Base-by-base conservation (phyloP, 2,797 vertebrate species). In the Carapus acus region DNA sequence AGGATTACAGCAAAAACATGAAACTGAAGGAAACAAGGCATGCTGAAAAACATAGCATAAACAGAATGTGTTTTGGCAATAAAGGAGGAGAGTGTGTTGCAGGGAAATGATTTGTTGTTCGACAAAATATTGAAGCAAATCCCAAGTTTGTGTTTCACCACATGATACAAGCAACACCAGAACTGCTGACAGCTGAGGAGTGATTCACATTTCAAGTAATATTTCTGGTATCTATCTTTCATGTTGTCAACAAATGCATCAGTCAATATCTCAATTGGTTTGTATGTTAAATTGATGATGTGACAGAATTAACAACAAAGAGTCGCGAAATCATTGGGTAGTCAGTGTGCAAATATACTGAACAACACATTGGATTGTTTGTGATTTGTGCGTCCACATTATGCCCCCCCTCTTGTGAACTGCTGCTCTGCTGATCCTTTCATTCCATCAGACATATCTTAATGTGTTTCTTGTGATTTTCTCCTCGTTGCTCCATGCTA, bases 1-100 rank as follows among this genome's bases (percentile, higher is more conserved):
- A 43, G 76, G 80, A 85, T 86, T 84, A 85, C 58, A 16, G 33
- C 23, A 19, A 48, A 62, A 62, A 63, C 43, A 69, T 24, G 65
- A 56, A 66, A 69, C 67, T 49, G n/a, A 66, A 54, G 65, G 67
- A 67, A 49, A 20, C 54, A 44, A 49, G 54, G 51, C 58, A 48
- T 17, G 40, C 39, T 45, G 22, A 43, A 15, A 41, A 12, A 11
- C 6, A 42, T 33, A 13, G 19, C 6, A 24, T 45, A 55, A 69
- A 23, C 21, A 40, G 18, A 55, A 58, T 65, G 53, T 39, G 37
- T 70, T 69, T 69, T 74, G 65, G 67, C 69, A 57, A 49, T 41
- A 31, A 51, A 65, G 47, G 14, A 13, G 54, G 38, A 50, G 44
- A 62, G 50, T 3, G 39, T n/a, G 61, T 47, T 71, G 61, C 64